Evolutionary conservation across 2,888 invertebrate genomes (phyloP), one percentile per base, ranked within the genome.

Genomic region (Drosophila vallismaia): DNA sequence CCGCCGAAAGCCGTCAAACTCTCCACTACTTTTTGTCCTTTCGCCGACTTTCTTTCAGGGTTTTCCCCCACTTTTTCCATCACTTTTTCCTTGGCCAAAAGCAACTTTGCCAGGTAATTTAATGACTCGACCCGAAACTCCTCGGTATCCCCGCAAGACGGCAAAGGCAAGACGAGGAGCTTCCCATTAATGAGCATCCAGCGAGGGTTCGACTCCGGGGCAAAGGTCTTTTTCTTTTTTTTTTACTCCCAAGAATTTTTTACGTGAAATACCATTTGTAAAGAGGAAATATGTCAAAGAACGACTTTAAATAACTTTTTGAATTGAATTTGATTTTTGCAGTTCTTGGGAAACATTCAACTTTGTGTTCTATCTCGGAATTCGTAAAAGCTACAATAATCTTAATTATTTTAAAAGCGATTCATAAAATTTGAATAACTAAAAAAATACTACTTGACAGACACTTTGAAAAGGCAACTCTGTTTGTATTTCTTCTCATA

Each of bases 1-100:
- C n/a, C 33, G 10, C 9, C 10, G 3, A 46, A 58, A 59, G 46
- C 71, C 58, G 45, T 66, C 53, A 77, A 83, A 77, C 71, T 79
- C 83, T 70, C 64, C 56, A 60, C 71, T 75, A 68, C 60, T 46
- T 26, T 67, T 62, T 52, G 60, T 70, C 63, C 50, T 74, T 62
- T 64, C 19, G 12, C n/a, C 45, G 26, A 54, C 54, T 45, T 64
- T 68, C 70, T 66, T 59, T 33, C 45, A 44, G 60, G 64, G 56
- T 38, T 64, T 62, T 55, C 26, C 31, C 10, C 52, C 42, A 46
- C 14, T 56, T 46, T 46, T 31, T 14, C 4, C 24, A n/a, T 24
- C 19, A 10, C 12, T n/a, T 38, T 38, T 38, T 38, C 8, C 8
- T 8, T 12, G 12, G 14, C 42, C 42, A 42, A 60, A 12, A 14